These are phyloP conservation scores for Teleopsis dalmanni DNA, from an alignment of 1,140 invertebrate species.

Conservation along the genomic window DNA sequence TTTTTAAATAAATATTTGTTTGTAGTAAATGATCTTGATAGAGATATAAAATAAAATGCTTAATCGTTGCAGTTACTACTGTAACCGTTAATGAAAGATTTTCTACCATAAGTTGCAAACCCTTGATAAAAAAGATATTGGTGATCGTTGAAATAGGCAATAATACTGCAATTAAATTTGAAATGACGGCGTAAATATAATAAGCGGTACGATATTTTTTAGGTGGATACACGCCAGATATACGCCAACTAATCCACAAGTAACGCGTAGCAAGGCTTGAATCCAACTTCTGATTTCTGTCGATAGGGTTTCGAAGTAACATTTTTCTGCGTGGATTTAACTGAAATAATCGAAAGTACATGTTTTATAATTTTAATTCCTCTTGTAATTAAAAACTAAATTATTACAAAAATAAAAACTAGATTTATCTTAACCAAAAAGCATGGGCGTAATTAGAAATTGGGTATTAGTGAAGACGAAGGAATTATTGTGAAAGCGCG, in stretches of 20 bases:
- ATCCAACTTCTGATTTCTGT: not conserved
- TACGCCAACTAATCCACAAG: slow-evolving; percentile 12
- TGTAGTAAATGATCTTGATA: not conserved
- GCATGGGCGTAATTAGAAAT: not conserved
- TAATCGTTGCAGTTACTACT: slow-evolving; percentile 5
- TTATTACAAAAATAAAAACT: too few species aligned
- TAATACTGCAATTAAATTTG: not conserved
- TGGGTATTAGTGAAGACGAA: too few species aligned
- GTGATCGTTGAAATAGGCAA: slow-evolving; percentile 9
- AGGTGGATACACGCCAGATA: slow-evolving; percentile 9
- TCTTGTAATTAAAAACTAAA: too few species aligned
- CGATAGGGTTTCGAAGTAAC: not conserved
- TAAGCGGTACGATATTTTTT: not conserved
- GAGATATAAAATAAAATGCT: slow-evolving; percentile 3
- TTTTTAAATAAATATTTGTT: not conserved
- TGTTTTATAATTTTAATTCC: too few species aligned
- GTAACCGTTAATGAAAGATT: slow-evolving; percentile 9
- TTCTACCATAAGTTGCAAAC: slow-evolving; percentile 4
- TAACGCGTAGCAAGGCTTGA: slow-evolving; percentile 7
- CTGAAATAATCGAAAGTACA: too few species aligned
- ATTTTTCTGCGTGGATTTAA: not conserved
- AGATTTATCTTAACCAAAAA: too few species aligned
- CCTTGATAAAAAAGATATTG: slow-evolving; percentile 9
- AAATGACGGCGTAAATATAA: slow-evolving; percentile 6
- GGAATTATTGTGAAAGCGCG: too few species aligned